A percentile compares a stretch with the other conserved stretches of the same genome.
phyloP scores from a whole-genome alignment of 2,113 vertebrate genomes.

The Cinclus cinclus region DNA sequence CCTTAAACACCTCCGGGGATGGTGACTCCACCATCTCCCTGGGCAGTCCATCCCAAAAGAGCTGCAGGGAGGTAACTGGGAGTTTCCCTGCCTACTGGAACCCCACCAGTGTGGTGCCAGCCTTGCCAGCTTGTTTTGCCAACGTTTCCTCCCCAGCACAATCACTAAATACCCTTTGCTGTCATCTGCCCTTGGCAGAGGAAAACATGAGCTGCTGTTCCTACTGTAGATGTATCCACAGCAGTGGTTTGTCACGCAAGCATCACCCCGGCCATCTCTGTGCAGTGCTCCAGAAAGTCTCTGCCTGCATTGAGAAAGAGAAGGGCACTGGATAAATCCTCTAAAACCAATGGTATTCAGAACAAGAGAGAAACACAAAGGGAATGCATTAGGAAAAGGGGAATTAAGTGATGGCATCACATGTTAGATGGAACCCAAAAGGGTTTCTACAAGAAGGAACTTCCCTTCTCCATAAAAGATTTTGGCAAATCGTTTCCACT shows the following conservation, averaged over 20 bases:
- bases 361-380: background rate
- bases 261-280: background rate
- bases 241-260: background rate
- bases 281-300: fast-evolving
- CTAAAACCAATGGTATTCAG: background rate
- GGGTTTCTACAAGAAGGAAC: background rate
- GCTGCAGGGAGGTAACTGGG: background rate
- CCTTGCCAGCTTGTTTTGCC: background rate
- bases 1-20: background rate
- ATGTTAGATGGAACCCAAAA: background rate
- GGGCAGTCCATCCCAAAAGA: background rate
- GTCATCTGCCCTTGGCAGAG: background rate
- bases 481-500: background rate
- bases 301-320: background rate
- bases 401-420: background rate
- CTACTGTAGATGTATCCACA: background rate
- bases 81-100: background rate
- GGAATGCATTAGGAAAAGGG: background rate
- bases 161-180: background rate
- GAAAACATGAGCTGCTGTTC: background rate
- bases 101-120: background rate
- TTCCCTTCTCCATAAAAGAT: background rate
- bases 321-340: background rate
- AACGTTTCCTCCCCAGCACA: fast-evolving
- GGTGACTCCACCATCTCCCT: background rate